Evolutionary conservation across 2,888 invertebrate species (phyloP), one percentile per base, ranked within the genome.

Genomic region (Eupithecia centaureata): DNA sequence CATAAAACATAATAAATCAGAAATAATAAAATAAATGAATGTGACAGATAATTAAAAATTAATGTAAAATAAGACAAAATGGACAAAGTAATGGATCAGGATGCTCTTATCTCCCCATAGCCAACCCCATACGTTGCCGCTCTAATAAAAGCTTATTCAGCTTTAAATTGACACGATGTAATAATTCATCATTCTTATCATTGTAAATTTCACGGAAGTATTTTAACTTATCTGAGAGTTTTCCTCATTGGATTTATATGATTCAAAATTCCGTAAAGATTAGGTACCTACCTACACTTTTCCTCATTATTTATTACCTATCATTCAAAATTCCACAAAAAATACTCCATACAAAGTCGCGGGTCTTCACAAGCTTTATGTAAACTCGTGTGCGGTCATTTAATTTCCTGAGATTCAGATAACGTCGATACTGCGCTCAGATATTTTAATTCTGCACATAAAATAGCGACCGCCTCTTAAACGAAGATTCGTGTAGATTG

Each of bases 391-490:
- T 67, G 67, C 63, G 67, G 61, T 54, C 71, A 63, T 52, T 71
- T 72, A 71, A 72, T 74, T 71, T 70, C 69, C 72, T 51, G 64
- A 30, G 58, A 54, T 47, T 42, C 51, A 25, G 72, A 74, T 74
- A 72, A 69, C n/a, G 66, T 71, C 61, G 60, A 60, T 62, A 64
- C 59, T 30, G 25, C 60, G 59, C 56, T 63, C 60, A 30, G 61
- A 35, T 61, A 72, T 74, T 74, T 74, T 70, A 68, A 70, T 74
- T 59, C 59, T 42, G 33, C 47, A 68, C 70, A 62, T 69, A 60
- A 69, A 65, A 63, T 60, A 62, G 32, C 54, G 65, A 62, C 28
- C 60, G 38, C 30, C 52, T 61, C 61, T 58, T 56, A 28, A 56
- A n/a, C 54, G 54, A 28, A 56, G 54, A 56, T 56, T 56, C 54